These are phyloP conservation scores for Sphenopsis melanotis DNA, from an alignment of 2,797 vertebrate genomes.

Conservation along the genomic window DNA sequence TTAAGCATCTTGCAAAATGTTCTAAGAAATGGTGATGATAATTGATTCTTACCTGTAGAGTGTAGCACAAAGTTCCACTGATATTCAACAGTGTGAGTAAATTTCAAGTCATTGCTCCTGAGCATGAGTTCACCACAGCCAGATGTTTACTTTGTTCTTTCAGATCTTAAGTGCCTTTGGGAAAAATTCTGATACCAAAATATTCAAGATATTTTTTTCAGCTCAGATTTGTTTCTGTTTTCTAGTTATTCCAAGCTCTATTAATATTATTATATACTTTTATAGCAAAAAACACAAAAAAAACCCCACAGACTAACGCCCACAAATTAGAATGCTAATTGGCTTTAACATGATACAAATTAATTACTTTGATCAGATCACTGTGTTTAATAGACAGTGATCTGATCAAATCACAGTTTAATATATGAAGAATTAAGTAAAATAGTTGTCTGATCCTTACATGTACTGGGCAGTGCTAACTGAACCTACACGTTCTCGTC, in stretches of 20 bases:
- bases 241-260: neutral
- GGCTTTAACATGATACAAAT: neutral
- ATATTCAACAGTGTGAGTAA: neutral
- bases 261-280: neutral
- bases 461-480: neutral
- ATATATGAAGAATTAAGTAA: neutral
- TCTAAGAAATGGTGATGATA: neutral
- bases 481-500: neutral
- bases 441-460: neutral
- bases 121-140: neutral
- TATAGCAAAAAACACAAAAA: neutral
- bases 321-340: neutral
- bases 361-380: neutral
- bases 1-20: neutral
- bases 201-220: neutral
- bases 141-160: neutral
- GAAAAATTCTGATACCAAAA: neutral
- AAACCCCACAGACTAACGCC: rapidly evolving
- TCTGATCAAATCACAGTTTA: too few relatives aligned
- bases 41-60: neutral
- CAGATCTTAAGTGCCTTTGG: neutral
- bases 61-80: neutral
- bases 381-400: neutral
- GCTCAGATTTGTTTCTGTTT: neutral
- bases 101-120: neutral